Base-by-base conservation (phyloP, 2,113 vertebrate genomes). In the Chionis minor region DNA sequence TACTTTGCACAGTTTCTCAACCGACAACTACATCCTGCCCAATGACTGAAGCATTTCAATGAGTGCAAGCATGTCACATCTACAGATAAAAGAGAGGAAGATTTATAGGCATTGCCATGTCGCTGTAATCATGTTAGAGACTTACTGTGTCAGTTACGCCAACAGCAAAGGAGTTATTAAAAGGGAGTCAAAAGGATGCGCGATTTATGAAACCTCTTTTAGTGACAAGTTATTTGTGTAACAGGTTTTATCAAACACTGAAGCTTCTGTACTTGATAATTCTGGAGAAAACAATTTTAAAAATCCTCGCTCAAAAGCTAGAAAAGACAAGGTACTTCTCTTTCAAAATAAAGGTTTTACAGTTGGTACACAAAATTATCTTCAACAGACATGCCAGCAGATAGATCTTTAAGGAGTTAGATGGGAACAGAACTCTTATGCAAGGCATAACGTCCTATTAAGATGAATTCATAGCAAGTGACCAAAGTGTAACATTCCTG, bases 401-500 rank as follows among this genome's bases (percentile, higher is more conserved):
- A 24, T 1, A 24, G 7, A 52, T 14, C 11, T 67, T 30, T 8
- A 40, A 40, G 3, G 40, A 86, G 9, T n/a, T 21, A 73, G 6
- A 23, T 7, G 17, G 33, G 7, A 67, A 65, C 0, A 47, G 13
- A 75, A 52, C 8, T 44, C 38, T 22, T 30, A 21, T 0, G 2
- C 9, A 80, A 88, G 27, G 47, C 42, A 6, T 32, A 32, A 13
- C 3, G 12, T 33, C 21, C 14, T n/a, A 6, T 4, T 14, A 61
- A 40, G 6, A 61, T 21, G 4, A 71, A 35, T 33, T 54, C 5
- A 16, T 1, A 90, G 32, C 23, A 55, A 33, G 24, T 32, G 23
- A 38, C 12, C 1, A 0, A 77, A 38, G 10, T 33, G 0, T 3
- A 59, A 65, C 8, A 21, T 26, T 23, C 22, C 21, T 28, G 9